Base-by-base conservation (phyloP, 2,797 vertebrate genomes). In the Hippocampus kuda region DNA sequence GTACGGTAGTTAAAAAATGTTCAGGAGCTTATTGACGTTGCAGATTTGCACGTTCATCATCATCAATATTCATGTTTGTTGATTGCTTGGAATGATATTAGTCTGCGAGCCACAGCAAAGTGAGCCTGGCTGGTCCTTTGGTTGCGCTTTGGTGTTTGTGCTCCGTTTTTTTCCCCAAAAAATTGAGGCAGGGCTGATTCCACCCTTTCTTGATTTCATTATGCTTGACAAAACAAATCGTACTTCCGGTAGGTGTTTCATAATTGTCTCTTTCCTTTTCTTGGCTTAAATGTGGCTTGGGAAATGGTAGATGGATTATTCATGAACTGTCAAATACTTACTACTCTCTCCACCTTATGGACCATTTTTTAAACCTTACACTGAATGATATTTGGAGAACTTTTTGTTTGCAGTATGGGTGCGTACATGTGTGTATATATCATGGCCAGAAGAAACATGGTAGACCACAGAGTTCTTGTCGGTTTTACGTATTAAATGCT, bases 1-100 rank as follows among this genome's bases (percentile, higher is more conserved):
- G 73, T n/a, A n/a, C n/a, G n/a, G n/a, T 64, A 79, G 80, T 85
- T 65, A 42, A 79, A 72, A 83, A 88, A 87, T 83, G 81, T 78
- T 84, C 77, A 73, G 83, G 66, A 81, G 69, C 70, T 69, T 57
- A 64, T 61, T 78, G 71, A 83, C 77, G 66, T 73, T 78, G 79
- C 69, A 76, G 34, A 71, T 71, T 73, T 64, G 72, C 54, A 42
- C 84, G 46, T 67, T 79, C 66, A 61, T 41, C 20, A 13, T 67
- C 27, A 59, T 65, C n/a, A 15, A 66, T 41, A 70, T 66, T 63
- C 0, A 65, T 70, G n/a, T 46, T 62, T 62, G 34, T 41, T 42
- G 12, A 38, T 38, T 8, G 34, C 7, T 38, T 38, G 34, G 34
- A 38, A 38, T 38, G 34, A 38, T 38, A 38, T 7, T 38, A 38